A percentile compares a stretch with the other conserved stretches of the same genome.
Conservation (phyloP, 2,797 vertebrate species). For the Hemibagrus guttatus region DNA sequence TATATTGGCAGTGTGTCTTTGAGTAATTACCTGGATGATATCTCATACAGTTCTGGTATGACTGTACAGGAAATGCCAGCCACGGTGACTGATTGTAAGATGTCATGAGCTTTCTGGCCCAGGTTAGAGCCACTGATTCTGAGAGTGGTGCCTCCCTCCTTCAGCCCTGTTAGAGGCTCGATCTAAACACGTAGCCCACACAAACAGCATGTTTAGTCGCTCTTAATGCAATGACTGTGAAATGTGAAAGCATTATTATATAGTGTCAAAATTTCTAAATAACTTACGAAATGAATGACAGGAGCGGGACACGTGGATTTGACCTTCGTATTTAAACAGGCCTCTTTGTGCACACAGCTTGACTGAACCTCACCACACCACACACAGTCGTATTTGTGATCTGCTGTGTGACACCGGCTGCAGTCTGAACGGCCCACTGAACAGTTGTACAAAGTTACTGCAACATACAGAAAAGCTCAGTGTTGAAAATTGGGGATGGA, state of each 20-base stretch:
- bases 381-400: constrained; percentile 85
- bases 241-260: not conserved
- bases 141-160: constrained; percentile 89
- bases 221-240: not conserved
- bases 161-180: constrained; percentile 87
- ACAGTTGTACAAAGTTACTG: constrained; percentile 95
- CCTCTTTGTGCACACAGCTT: constrained; percentile 82
- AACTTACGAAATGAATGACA: constrained; percentile 86
- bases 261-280: not conserved
- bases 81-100: constrained; percentile 85
- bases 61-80: constrained; percentile 86
- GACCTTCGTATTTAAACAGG: constrained; percentile 77
- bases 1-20: not conserved
- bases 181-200: constrained; percentile 71
- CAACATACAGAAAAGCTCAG: constrained; percentile 23
- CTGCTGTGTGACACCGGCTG: constrained; percentile 91
- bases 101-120: constrained; percentile 91
- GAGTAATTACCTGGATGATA: constrained; percentile 87
- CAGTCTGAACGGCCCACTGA: constrained; percentile 91
- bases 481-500: not conserved
- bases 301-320: constrained; percentile 88
- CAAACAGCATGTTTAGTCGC: not conserved
- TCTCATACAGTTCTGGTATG: constrained; percentile 83
- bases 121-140: constrained; percentile 95
- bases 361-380: constrained; percentile 85